Evolutionary conservation across 2,797 vertebrate genomes (phyloP).

Genomic region (Karalla daura): DNA sequence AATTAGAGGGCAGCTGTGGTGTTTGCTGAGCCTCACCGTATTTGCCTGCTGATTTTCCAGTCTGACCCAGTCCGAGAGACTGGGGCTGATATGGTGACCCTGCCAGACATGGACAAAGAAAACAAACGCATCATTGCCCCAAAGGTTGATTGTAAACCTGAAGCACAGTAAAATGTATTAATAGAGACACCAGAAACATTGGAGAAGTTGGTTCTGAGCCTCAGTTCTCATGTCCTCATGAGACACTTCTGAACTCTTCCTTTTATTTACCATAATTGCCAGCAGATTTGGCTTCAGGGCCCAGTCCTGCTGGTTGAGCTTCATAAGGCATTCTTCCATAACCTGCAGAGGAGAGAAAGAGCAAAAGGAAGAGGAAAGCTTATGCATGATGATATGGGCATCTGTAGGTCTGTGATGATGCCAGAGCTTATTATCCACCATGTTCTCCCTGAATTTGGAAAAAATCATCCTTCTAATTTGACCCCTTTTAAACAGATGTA

Average conservation of each 20-base stretch:
- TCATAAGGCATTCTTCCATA: constrained; percentile 71
- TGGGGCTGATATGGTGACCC: constrained; percentile 66
- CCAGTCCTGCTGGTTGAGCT: constrained; percentile 58
- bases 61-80: constrained; percentile 50
- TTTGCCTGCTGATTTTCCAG: constrained; percentile 46
- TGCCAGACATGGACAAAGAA: constrained; percentile 56
- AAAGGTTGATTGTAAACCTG: too few species aligned
- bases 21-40: constrained; percentile 53
- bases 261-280: constrained; percentile 58
- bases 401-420: neutral
- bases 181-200: too few species aligned
- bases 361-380: neutral
- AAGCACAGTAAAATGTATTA: too few species aligned
- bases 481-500: neutral
- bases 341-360: constrained; percentile 47
- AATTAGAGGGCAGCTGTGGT: neutral
- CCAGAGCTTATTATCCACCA: constrained; percentile 33
- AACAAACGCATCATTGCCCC: neutral
- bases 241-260: neutral
- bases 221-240: too few species aligned
- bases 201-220: too few species aligned
- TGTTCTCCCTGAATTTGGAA: constrained; percentile 66
- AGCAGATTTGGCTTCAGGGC: constrained; percentile 45
- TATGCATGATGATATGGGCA: too few species aligned
- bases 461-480: neutral